Evolutionary conservation across 1,140 invertebrate genomes (phyloP).

Genomic region (Pogonomyrmex barbatus): DNA sequence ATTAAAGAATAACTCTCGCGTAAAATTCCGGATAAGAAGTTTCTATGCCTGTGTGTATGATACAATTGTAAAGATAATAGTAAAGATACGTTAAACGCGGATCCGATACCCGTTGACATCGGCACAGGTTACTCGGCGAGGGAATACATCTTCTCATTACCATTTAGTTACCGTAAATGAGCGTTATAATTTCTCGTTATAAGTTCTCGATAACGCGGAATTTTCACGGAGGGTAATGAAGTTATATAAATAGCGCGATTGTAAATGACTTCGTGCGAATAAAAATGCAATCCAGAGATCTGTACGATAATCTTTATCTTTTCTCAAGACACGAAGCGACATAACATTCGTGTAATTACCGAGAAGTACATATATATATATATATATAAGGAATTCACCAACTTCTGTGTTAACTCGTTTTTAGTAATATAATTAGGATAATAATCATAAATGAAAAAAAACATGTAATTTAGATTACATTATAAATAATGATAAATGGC

Average conservation of each 20-base stretch:
- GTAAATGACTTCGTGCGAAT: background rate
- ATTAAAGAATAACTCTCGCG: background rate
- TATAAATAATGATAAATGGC: background rate
- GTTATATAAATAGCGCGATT: constrained; percentile 52
- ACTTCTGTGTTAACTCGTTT: constrained; percentile 10
- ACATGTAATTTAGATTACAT: background rate
- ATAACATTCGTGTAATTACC: constrained; percentile 53
- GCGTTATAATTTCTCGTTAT: constrained; percentile 43
- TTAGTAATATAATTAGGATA: background rate
- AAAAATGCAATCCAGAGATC: constrained; percentile 38
- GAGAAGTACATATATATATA: background rate
- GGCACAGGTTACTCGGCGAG: constrained; percentile 1
- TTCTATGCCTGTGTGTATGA: background rate
- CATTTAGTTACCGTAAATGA: constrained; percentile 38
- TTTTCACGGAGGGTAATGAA: constrained; percentile 41
- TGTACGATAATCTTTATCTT: constrained; percentile 61
- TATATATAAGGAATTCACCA: background rate
- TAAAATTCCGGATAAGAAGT: background rate
- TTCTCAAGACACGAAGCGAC: background rate
- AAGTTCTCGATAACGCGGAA: constrained; percentile 27
- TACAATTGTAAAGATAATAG: background rate
- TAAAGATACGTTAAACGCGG: background rate
- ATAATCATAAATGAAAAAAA: constrained; percentile 1
- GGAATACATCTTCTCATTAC: constrained; percentile 13
- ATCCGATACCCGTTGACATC: constrained; percentile 24